Evolutionary conservation across 2,888 invertebrate species (phyloP).

Genomic region (Hypercompe scribonia): DNA sequence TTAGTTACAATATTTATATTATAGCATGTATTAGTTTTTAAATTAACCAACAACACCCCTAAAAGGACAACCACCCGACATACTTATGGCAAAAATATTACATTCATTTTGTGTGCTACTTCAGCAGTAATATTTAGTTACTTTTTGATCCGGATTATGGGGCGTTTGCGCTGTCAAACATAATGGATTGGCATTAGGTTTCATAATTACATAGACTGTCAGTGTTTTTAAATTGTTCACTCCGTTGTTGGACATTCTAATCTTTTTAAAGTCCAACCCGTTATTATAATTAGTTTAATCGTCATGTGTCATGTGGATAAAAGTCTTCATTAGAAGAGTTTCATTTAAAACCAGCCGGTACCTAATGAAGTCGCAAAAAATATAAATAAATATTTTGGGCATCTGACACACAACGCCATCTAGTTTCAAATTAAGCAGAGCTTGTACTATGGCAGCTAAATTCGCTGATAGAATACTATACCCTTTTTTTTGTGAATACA

Average conservation of each 20-base stretch:
- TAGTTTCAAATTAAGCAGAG: too few relatives aligned
- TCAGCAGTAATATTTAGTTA: conserved; percentile 25
- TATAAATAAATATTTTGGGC: too few relatives aligned
- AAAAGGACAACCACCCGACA: conserved; percentile 37
- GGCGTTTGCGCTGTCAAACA: conserved; percentile 26
- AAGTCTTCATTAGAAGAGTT: background rate
- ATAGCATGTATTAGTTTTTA: conserved; percentile 19
- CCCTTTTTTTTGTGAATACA: too few relatives aligned
- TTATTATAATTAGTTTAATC: background rate
- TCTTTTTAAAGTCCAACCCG: too few relatives aligned
- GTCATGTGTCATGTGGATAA: too few relatives aligned
- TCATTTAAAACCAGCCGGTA: background rate
- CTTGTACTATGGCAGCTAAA: too few relatives aligned
- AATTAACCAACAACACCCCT: conserved; percentile 31
- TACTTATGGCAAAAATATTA: conserved; percentile 41
- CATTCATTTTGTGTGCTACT: conserved; percentile 34
- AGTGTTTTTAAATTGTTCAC: conserved; percentile 15
- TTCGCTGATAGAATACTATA: too few relatives aligned
- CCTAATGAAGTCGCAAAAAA: too few relatives aligned
- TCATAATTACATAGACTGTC: conserved; percentile 36
- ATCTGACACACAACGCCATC: too few relatives aligned
- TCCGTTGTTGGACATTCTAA: background rate
- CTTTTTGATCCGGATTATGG: conserved; percentile 7
- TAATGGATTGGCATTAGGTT: conserved; percentile 26
- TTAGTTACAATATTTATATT: conserved; percentile 8